These are phyloP conservation scores for Macroglossus sobrinus DNA, from an alignment of 2,113 vertebrate genomes.

Conservation along the genomic window DNA sequence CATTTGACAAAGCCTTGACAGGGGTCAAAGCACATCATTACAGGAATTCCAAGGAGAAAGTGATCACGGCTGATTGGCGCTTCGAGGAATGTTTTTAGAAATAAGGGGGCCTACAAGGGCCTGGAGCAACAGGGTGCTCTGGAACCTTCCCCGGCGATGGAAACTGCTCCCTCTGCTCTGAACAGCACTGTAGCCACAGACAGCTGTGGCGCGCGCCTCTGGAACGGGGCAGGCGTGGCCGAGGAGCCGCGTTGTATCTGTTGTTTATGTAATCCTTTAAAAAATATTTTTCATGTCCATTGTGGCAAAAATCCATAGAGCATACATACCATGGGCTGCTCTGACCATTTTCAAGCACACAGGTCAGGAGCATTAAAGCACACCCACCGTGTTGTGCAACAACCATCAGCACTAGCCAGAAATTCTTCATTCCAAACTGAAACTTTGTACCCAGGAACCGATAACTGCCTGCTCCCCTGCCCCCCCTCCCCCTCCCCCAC, in stretches of 20 bases:
- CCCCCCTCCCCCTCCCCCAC: background rate
- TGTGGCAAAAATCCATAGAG: background rate
- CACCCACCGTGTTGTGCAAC: fast-evolving
- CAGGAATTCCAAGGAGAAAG: conserved; percentile 1
- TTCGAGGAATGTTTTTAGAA: background rate
- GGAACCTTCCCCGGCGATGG: background rate
- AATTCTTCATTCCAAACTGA: background rate
- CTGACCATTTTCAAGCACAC: background rate
- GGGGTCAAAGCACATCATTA: background rate
- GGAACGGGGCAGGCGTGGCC: background rate
- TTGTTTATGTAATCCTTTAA: background rate
- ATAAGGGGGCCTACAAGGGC: background rate
- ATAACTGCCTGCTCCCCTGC: fast-evolving
- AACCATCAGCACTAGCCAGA: background rate
- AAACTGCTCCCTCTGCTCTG: background rate
- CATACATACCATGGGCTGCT: background rate
- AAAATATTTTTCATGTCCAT: background rate
- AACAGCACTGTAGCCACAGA: fast-evolving
- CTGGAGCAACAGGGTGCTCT: background rate
- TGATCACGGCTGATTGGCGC: background rate
- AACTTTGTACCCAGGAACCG: background rate
- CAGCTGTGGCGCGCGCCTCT: background rate
- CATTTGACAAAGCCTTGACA: background rate
- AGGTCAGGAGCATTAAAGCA: background rate
- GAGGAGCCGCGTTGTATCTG: background rate